phyloP scores from a whole-genome alignment of 64 coral and sea anemone species.

The Montipora cactus region DNA sequence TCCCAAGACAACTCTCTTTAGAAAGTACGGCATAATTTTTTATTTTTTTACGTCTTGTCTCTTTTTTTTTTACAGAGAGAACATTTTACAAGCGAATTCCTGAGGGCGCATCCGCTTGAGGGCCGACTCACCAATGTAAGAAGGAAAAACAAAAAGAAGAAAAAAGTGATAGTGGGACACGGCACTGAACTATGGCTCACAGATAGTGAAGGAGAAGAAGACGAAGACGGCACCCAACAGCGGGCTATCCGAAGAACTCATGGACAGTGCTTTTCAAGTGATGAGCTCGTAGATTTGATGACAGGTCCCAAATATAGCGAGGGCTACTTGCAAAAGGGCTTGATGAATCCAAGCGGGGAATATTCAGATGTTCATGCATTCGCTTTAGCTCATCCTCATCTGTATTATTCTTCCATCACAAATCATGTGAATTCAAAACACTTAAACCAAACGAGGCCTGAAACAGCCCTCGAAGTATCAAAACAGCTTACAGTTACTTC shows the following conservation, averaged over 20 bases:
- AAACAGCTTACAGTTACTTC: constrained; percentile 28
- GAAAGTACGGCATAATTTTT: not conserved
- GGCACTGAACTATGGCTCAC: constrained; percentile 74
- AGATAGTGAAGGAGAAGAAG: constrained; percentile 75
- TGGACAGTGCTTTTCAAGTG: constrained; percentile 17
- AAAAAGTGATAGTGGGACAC: constrained; percentile 36
- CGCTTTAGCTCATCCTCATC: constrained; percentile 11
- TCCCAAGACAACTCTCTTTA: too few relatives aligned
- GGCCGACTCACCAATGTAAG: constrained; percentile 78
- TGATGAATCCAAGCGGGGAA: constrained; percentile 12
- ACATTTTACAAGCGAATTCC: constrained; percentile 82
- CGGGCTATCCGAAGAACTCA: constrained; percentile 10
- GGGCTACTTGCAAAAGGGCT: constrained; percentile 22
- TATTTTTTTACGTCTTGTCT: not conserved
- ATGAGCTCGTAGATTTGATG: constrained; percentile 20
- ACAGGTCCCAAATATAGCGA: constrained; percentile 33
- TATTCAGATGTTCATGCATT: constrained; percentile 51
- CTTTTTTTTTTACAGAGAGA: constrained; percentile 61
- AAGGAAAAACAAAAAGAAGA: constrained; percentile 77
- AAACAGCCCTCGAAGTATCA: constrained; percentile 61
- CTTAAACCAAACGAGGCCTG: constrained; percentile 45
- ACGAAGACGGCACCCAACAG: constrained; percentile 4
- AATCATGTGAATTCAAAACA: constrained; percentile 34
- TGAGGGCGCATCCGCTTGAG: constrained; percentile 65
- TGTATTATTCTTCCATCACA: constrained; percentile 14